These are phyloP conservation scores for Formica aserva DNA, from an alignment of 2,888 invertebrate genomes.

Conservation along the genomic window DNA sequence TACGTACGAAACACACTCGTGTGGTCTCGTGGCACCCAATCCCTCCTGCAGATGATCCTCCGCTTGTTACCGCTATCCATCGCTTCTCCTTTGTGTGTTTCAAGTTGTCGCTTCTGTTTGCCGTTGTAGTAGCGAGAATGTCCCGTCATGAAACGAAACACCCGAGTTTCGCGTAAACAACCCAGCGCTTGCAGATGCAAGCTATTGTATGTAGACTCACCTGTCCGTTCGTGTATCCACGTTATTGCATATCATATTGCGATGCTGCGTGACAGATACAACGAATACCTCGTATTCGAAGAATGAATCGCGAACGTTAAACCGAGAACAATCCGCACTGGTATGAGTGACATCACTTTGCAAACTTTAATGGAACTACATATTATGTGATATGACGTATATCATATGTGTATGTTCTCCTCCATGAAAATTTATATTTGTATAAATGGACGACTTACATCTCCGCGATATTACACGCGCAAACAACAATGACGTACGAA, in stretches of 20 bases:
- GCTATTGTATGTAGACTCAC: constrained; percentile 35
- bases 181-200: not conserved
- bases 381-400: not conserved
- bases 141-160: not conserved
- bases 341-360: not conserved
- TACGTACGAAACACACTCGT: constrained; percentile 76
- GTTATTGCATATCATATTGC: not conserved
- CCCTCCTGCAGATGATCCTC: constrained; percentile 32
- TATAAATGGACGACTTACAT: not conserved
- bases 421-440: not conserved
- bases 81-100: constrained; percentile 28
- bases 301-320: not conserved
- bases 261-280: not conserved
- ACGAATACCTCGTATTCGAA: not conserved
- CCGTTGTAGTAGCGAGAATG: constrained; percentile 36
- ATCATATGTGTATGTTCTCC: not conserved
- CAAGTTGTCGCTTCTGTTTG: constrained; percentile 55
- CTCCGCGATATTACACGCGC: not conserved
- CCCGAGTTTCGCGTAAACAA: constrained; percentile 6
- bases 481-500: not conserved
- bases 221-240: not conserved
- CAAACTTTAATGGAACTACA: constrained; percentile 1
- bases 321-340: not conserved
- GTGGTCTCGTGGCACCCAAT: constrained; percentile 44
- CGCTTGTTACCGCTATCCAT: constrained; percentile 21